Conservation (phyloP, 2,888 invertebrate species). For the Baronia brevicornis region DNA sequence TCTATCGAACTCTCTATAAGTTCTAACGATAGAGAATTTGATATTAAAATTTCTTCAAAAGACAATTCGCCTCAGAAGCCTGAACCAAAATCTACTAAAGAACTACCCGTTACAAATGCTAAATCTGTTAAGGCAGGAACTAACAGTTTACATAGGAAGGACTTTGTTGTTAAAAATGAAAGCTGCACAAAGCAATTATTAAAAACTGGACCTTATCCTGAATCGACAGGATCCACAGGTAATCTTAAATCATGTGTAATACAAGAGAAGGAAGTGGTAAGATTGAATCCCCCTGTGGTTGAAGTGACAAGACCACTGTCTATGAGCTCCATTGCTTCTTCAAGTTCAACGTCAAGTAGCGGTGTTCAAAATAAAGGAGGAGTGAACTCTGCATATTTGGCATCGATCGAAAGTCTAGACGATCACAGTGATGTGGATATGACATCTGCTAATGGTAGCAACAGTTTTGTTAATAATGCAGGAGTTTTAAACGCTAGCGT, state of each 20-base stretch:
- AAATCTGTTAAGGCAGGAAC: conserved; percentile 43
- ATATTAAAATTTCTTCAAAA: conserved; percentile 61
- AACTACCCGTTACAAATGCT: conserved; percentile 44
- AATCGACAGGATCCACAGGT: conserved; percentile 56
- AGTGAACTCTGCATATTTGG: conserved; percentile 85
- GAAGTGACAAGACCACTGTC: conserved; percentile 81
- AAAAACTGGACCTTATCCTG: conserved; percentile 55
- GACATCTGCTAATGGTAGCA: conserved; percentile 61
- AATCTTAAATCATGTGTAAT: conserved; percentile 51
- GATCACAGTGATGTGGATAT: conserved; percentile 85
- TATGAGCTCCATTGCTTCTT: conserved; percentile 86
- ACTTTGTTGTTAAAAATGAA: conserved; percentile 38
- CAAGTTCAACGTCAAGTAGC: conserved; percentile 79
- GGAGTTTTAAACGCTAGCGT: conserved; percentile 47
- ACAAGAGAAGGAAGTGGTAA: conserved; percentile 60
- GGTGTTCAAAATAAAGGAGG: conserved; percentile 78
- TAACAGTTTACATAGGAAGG: conserved; percentile 59
- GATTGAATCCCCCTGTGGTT: conserved; percentile 68
- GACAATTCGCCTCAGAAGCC: conserved; percentile 52
- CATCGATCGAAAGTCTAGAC: conserved; percentile 91
- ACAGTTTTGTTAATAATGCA: conserved; percentile 56
- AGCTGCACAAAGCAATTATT: conserved; percentile 44
- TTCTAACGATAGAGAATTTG: conserved; percentile 69
- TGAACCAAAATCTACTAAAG: conserved; percentile 38
- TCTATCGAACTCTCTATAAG: conserved; percentile 66